phyloP scores from a whole-genome alignment of 1,140 invertebrate genomes.

The Lamellibrachia luymesi region DNA sequence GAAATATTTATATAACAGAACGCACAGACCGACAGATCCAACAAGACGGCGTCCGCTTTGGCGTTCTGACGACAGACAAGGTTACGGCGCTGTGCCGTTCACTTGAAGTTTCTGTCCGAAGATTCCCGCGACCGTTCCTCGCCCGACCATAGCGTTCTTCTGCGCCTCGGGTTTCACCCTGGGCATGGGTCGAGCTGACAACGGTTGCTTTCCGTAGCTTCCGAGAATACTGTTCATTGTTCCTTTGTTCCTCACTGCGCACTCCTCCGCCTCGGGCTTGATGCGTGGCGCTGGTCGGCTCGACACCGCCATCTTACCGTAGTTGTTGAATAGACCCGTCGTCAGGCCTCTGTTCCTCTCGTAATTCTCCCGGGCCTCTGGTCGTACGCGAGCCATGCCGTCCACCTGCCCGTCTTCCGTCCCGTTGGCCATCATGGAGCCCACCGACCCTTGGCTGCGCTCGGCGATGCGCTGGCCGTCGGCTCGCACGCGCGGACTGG shows the following conservation, averaged over 20 bases:
- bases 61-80: neutral
- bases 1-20: neutral
- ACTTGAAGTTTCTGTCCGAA: neutral
- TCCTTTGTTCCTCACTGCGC: slow-evolving; percentile 29
- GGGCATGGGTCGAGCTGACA: slow-evolving; percentile 9
- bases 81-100: neutral
- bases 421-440: slow-evolving; percentile 38
- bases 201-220: slow-evolving; percentile 9
- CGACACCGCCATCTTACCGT: neutral
- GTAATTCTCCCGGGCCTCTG: slow-evolving; percentile 43
- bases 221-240: neutral
- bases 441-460: slow-evolving; percentile 40
- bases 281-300: slow-evolving; percentile 39
- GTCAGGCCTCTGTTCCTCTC: slow-evolving; percentile 9
- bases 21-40: neutral
- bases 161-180: slow-evolving; percentile 9
- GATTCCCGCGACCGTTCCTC: neutral
- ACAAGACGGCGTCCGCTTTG: neutral
- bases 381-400: slow-evolving; percentile 39
- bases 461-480: slow-evolving; percentile 48
- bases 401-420: slow-evolving; percentile 36
- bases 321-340: slow-evolving; percentile 11
- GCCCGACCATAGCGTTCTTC: neutral
- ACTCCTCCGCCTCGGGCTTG: slow-evolving; percentile 45
- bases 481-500: slow-evolving; percentile 34